Base-by-base conservation (phyloP, 1,140 invertebrate genomes). In the Heliconius nattereri region DNA sequence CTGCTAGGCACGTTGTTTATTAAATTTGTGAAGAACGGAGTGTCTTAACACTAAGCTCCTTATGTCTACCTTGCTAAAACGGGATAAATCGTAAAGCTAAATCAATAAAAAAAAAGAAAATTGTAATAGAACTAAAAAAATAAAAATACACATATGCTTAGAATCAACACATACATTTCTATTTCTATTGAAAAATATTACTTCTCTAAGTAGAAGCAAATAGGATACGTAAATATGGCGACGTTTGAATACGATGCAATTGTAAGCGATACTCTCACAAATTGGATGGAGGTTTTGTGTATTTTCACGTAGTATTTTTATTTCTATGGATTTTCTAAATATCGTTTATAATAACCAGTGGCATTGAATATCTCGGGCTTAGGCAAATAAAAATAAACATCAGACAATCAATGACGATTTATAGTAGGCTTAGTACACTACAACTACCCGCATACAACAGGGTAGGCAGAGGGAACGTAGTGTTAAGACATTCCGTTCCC, bases 231-330 rank as follows among this genome's bases (percentile, higher is more conserved):
- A 85, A 87, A 87, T 87, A 86, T 79, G 45, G 79, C 75, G 76
- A 85, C 80, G 81, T 85, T 81, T 85, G 84, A 81, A 85, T 84
- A 79, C 75, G 78, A 76, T 81, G 84, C 84, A 87, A 87, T 85
- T 85, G 84, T 82, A 79, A 70, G 76, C 77, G 74, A 79, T 84
- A 76, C 82, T 84, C 76, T 75, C 73, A 79, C 79, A 88, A 88
- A 88, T 88, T 88, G 86, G 86, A 88, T 85, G 85, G 84, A 82
- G 84, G 81, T 85, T 87, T 87, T 83, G 83, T 87, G 79, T 84
- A 81, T 85, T 81, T 82, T 83, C 78, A 66, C 78, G 78, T 81
- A 78, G 76, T 74, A 57, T 57, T 57, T 57, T 57, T 0, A 29
- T 66, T 66, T 66, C 23, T 66, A 66, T 66, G 60, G 60, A 66